A percentile compares a stretch with the other conserved stretches of the same genome.
phyloP scores from a whole-genome alignment of 2,888 invertebrate genomes.

The Pachycephus smyrnensis region DNA sequence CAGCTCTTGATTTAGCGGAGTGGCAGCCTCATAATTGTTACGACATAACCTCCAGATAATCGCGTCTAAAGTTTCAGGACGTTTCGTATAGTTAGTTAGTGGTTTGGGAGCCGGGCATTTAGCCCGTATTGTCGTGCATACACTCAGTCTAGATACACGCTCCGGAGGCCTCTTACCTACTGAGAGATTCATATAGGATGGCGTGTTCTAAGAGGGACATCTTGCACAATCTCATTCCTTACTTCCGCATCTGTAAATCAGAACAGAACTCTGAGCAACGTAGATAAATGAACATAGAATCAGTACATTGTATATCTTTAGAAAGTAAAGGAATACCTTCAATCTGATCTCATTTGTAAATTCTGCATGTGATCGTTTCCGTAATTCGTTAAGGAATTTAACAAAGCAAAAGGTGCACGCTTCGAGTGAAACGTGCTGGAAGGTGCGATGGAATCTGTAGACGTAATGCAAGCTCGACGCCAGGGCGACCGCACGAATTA shows the following conservation, averaged over 20 bases:
- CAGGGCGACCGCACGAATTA: constrained; percentile 60
- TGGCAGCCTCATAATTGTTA: constrained; percentile 66
- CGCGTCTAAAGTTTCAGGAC: constrained; percentile 64
- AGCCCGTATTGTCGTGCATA: constrained; percentile 65
- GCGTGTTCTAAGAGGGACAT: not conserved
- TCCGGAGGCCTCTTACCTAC: constrained; percentile 18
- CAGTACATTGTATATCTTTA: not conserved
- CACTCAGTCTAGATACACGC: constrained; percentile 33
- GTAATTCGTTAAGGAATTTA: not conserved
- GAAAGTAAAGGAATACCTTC: not conserved
- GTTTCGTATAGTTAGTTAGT: constrained; percentile 63
- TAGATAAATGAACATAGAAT: not conserved
- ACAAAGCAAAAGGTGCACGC: constrained; percentile 1
- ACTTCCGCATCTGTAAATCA: not conserved
- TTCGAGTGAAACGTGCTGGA: not conserved
- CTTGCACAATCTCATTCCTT: not conserved
- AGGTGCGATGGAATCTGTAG: not conserved
- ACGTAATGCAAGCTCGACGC: constrained; percentile 7
- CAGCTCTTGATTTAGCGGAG: constrained; percentile 61
- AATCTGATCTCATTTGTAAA: not conserved
- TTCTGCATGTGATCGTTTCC: not conserved
- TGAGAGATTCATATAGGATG: constrained; percentile 1
- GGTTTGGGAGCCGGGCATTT: constrained; percentile 62
- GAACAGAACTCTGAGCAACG: not conserved
- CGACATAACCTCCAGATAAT: constrained; percentile 66